Conservation (phyloP, 2,888 invertebrate species). For the Dendrolimus houi region DNA sequence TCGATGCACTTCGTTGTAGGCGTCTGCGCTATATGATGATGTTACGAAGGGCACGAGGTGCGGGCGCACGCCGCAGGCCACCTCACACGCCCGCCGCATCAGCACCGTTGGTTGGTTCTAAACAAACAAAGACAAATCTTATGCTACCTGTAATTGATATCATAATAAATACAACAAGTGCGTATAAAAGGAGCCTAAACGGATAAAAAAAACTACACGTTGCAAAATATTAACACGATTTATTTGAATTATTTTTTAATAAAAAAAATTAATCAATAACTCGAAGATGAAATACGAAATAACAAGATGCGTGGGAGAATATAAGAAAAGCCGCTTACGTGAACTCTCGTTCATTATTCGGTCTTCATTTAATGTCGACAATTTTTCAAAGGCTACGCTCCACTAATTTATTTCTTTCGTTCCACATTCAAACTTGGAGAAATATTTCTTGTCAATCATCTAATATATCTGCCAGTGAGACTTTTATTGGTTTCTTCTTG, state of each 20-base stretch:
- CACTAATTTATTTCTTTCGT: constrained; percentile 8
- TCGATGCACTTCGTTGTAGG: constrained; percentile 31
- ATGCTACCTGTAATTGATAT: too few relatives aligned
- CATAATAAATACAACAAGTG: too few relatives aligned
- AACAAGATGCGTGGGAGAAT: constrained; percentile 15
- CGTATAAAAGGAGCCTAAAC: too few relatives aligned
- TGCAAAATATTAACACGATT: too few relatives aligned
- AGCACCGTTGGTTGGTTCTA: constrained; percentile 55
- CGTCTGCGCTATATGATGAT: constrained; percentile 32
- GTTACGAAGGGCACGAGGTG: constrained; percentile 41
- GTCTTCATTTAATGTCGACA: constrained; percentile 17
- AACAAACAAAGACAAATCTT: not conserved
- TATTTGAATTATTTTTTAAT: too few relatives aligned
- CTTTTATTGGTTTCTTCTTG: constrained; percentile 49
- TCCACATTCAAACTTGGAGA: constrained; percentile 6
- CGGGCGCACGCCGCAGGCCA: constrained; percentile 43
- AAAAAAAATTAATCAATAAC: not conserved
- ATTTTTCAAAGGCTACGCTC: constrained; percentile 14
- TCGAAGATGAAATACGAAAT: constrained; percentile 12
- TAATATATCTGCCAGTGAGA: constrained; percentile 46
- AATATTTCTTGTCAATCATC: constrained; percentile 28
- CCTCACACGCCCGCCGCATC: constrained; percentile 59
- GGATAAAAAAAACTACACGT: too few relatives aligned
- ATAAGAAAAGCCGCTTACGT: constrained; percentile 28
- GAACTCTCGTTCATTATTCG: constrained; percentile 18